A percentile compares a stretch with the other conserved stretches of the same genome.
These are phyloP conservation scores for Cephus nigrinus DNA, from an alignment of 2,888 invertebrate species.

Conservation along the genomic window DNA sequence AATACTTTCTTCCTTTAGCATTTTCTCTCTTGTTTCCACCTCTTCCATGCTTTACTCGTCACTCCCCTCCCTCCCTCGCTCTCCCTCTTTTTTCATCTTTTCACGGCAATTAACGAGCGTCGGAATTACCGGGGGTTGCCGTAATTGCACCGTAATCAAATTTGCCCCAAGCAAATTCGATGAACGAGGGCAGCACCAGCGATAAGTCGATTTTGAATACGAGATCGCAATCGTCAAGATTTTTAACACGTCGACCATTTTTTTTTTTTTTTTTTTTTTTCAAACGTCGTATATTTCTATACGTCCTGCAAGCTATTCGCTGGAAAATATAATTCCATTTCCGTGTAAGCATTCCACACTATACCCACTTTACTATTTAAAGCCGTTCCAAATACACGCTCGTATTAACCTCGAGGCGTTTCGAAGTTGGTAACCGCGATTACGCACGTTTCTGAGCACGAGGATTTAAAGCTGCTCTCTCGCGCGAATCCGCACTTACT, in stretches of 20 bases:
- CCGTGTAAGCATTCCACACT: background rate
- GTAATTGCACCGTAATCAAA: background rate
- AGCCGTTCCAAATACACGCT: background rate
- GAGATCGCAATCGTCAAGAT: background rate
- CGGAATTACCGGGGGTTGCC: background rate
- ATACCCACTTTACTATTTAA: background rate
- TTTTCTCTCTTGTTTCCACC: background rate
- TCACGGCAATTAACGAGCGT: background rate
- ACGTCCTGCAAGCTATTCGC: background rate
- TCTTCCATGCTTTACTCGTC: no score
- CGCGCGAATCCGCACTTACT: background rate
- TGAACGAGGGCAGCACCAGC: background rate
- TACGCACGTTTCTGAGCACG: background rate
- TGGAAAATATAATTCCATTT: background rate
- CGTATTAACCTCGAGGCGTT: background rate
- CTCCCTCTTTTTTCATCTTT: background rate
- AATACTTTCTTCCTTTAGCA: background rate
- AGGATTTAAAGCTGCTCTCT: background rate
- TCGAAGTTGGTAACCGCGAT: background rate
- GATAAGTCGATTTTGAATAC: background rate
- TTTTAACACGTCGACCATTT: background rate
- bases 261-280: background rate
- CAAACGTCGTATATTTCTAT: background rate
- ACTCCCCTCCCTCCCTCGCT: no score
- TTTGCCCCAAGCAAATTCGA: background rate